Percentiles rank a stretch among this genome's conserved stretches.
These are phyloP conservation scores for Aepyceros melampus DNA, from an alignment of 2,113 vertebrate genomes.

Conservation along the genomic window DNA sequence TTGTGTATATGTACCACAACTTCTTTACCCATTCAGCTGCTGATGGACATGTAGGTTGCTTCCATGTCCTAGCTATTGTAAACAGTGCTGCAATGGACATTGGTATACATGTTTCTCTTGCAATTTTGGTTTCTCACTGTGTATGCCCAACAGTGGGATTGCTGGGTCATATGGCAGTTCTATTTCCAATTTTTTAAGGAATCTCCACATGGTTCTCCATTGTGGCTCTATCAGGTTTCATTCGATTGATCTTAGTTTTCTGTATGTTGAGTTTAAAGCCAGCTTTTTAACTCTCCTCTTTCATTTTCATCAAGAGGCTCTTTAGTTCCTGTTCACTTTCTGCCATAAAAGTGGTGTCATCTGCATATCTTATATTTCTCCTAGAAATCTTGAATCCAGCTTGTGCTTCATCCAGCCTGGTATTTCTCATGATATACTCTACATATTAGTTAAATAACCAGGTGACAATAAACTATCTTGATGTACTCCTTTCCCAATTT, in stretches of 20 bases:
- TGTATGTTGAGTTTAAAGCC: not conserved
- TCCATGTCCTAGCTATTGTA: not conserved
- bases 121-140: not conserved
- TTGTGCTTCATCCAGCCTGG: not conserved
- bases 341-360: not conserved
- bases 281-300: not conserved
- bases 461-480: not conserved
- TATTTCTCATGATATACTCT: not conserved
- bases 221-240: not conserved
- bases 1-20: not conserved
- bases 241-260: not conserved
- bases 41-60: not conserved
- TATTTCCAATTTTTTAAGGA: not conserved
- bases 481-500: not conserved
- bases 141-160: not conserved
- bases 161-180: not conserved
- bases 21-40: not conserved
- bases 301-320: not conserved
- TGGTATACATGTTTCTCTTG: not conserved
- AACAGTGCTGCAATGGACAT: not conserved
- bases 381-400: not conserved
- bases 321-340: not conserved
- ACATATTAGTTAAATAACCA: not conserved
- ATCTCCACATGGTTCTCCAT: not conserved
- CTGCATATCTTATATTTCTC: not conserved